Evolutionary conservation across 2,113 vertebrate genomes (phyloP), one percentile per base, ranked within the genome.

Genomic region (Nibea albiflora): DNA sequence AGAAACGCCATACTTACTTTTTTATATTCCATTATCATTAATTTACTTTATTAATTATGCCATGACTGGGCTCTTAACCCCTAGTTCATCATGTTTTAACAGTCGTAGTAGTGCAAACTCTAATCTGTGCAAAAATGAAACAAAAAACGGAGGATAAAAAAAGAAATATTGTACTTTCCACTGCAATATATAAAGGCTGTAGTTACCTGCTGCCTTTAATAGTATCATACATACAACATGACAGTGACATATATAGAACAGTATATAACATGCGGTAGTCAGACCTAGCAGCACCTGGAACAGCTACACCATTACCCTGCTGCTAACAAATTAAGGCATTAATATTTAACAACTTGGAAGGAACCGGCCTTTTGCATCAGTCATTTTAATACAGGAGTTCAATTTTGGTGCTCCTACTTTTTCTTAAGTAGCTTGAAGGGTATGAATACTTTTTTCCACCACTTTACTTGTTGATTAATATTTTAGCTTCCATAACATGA

Each of bases 271-370:
- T 31, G 14, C 56, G 19, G 35, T 11, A 62, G 7, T 53, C 10
- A 47, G 31, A 70, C n/a, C 19, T 50, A 22, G 76, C 67, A 74
- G 49, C 64, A 80, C 46, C 66, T 63, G 65, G 47, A 60, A 26
- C 61, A 58, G 67, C 35, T 49, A 70, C 58, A 56, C 31, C 69
- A 74, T 84, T 62, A 81, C 52, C 73, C 65, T 68, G 39, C 78
- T 63, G 52, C 74, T 72, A 75, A 82, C 60, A 66, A 72, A 74
- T 83, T 62, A 74, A 70, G 58, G 53, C 62, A 87, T 87, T 19
- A 76, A 83, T 77, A 76, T 83, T 85, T 69, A 80, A 87, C 54
- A 67, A 52, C 56, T 39, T 17, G 50, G 44, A 65, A 79, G 44
- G 65, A 78, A 76, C 44, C 54, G 62, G 49, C 64, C 47, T n/a